phyloP scores from a whole-genome alignment of 64 coral and sea anemone species.

The Montipora foliosa region DNA sequence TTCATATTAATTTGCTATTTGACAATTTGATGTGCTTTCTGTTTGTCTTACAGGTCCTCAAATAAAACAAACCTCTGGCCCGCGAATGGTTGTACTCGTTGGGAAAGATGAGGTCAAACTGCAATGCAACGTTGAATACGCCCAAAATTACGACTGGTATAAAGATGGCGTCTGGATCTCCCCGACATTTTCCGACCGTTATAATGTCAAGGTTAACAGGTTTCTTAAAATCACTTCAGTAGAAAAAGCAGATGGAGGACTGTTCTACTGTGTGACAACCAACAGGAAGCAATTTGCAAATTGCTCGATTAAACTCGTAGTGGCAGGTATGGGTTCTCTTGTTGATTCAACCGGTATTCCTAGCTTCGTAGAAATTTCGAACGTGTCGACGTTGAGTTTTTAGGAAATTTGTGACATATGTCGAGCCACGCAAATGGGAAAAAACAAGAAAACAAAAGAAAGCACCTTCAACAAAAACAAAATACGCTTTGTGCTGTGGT shows the following conservation, averaged over 20 bases:
- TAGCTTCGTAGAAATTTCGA: no score
- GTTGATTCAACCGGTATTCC: background rate
- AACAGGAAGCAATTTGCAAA: constrained; percentile 69
- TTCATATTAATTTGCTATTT: no score
- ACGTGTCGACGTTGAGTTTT: no score
- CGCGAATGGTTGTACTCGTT: background rate
- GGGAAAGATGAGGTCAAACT: background rate
- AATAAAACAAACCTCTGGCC: background rate
- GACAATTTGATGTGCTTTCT: background rate
- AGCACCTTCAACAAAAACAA: no score
- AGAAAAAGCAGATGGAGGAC: constrained; percentile 58
- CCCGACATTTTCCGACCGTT: constrained; percentile 12
- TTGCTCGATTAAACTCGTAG: constrained; percentile 53
- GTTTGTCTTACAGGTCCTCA: background rate
- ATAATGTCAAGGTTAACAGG: constrained; percentile 26
- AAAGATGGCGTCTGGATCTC: constrained; percentile 43
- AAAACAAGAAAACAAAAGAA: no score
- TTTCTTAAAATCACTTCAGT: constrained; percentile 68
- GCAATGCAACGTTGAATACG: background rate
- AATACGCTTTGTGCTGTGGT: no score
- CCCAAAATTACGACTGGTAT: constrained; percentile 66
- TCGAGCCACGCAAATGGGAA: no score
- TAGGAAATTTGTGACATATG: no score
- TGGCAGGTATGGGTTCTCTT: constrained; percentile 59
- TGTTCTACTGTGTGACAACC: constrained; percentile 52